These are phyloP conservation scores for Agapetus fuscipes DNA, from an alignment of 2,888 invertebrate species.

Conservation along the genomic window DNA sequence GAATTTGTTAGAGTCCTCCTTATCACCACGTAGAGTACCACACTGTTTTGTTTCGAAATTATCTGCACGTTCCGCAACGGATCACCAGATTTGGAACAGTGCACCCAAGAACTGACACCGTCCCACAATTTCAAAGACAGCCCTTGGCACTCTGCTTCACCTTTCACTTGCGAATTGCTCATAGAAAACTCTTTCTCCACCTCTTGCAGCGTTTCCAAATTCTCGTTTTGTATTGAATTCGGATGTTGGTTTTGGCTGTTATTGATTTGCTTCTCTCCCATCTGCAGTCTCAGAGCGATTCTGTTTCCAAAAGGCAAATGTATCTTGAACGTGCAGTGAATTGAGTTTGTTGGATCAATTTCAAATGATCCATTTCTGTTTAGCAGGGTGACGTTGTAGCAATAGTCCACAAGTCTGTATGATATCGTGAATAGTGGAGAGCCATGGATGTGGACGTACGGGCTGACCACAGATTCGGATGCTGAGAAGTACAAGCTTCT, in stretches of 20 bases:
- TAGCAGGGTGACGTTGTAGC: conserved; percentile 58
- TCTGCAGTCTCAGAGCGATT: conserved; percentile 51
- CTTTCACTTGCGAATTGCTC: conserved; percentile 19
- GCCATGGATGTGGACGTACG: conserved; percentile 48
- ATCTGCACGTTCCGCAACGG: conserved; percentile 48
- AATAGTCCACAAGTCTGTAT: conserved; percentile 61
- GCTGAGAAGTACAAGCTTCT: conserved; percentile 48
- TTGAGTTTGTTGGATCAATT: conserved; percentile 47
- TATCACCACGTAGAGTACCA: conserved; percentile 35
- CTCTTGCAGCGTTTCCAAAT: conserved; percentile 9
- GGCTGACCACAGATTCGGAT: conserved; percentile 35
- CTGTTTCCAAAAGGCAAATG: conserved; percentile 62
- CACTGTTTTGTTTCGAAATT: conserved; percentile 47
- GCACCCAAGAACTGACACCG: conserved; percentile 47
- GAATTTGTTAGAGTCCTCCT: conserved; percentile 18
- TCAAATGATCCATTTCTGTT: conserved; percentile 56
- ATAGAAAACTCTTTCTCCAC: conserved; percentile 24
- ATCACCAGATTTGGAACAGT: conserved; percentile 50
- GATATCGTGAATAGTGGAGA: conserved; percentile 56
- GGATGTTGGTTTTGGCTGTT: conserved; percentile 3
- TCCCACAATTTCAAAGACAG: conserved; percentile 49
- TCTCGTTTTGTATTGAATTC: no score
- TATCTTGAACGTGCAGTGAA: conserved; percentile 59
- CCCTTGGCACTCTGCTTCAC: conserved; percentile 39
- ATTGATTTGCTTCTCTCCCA: conserved; percentile 31